Conservation (phyloP, 1,140 invertebrate species). For the Aphelinus atriplicis region DNA sequence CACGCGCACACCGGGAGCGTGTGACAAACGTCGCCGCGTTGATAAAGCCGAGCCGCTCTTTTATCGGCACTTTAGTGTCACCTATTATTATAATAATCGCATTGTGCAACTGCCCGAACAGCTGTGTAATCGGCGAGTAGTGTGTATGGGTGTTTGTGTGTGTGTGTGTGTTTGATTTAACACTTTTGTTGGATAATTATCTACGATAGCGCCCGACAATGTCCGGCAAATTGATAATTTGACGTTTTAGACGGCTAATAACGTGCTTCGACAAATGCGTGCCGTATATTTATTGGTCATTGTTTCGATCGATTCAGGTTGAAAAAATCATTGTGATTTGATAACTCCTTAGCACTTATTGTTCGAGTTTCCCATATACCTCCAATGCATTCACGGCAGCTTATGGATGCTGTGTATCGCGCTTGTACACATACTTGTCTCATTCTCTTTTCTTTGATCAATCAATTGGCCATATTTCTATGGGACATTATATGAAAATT, state of each 20-base stretch:
- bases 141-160: background rate
- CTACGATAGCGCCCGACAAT: background rate
- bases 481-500: too few species aligned
- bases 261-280: background rate
- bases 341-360: too few species aligned
- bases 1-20: background rate
- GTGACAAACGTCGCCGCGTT: conserved; percentile 2
- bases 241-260: background rate
- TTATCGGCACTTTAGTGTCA: conserved; percentile 25
- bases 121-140: background rate
- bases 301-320: background rate
- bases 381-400: too few species aligned
- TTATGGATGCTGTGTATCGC: too few species aligned
- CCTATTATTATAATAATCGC: conserved; percentile 40
- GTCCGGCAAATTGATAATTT: conserved; percentile 8
- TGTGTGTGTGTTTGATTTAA: background rate
- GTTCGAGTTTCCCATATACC: too few species aligned
- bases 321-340: too few species aligned
- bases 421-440: too few species aligned
- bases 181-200: conserved; percentile 1
- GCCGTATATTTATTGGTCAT: background rate
- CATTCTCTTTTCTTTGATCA: too few species aligned
- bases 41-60: background rate
- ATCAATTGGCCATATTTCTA: too few species aligned
- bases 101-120: conserved; percentile 8